These are phyloP conservation scores for Oryzias curvinotus DNA, from an alignment of 2,113 vertebrate genomes.

Conservation along the genomic window DNA sequence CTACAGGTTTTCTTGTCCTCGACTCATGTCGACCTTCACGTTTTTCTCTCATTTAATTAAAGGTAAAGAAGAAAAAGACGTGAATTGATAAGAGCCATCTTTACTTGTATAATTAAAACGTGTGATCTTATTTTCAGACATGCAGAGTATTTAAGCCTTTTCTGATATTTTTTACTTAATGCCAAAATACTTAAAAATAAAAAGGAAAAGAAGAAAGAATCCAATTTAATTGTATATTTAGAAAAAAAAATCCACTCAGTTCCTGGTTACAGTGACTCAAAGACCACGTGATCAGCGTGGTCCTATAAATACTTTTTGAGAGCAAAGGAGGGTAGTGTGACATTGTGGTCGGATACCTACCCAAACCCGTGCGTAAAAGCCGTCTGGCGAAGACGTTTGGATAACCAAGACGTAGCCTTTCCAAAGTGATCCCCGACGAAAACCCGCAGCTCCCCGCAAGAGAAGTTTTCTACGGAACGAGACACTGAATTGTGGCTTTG, in stretches of 20 bases:
- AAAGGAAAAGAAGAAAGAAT: neutral
- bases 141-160: no score
- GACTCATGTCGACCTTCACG: no score
- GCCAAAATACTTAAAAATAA: neutral
- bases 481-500: constrained; percentile 22
- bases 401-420: constrained; percentile 30
- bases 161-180: neutral
- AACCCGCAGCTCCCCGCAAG: constrained; percentile 10
- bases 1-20: no score
- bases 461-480: neutral
- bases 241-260: constrained; percentile 38
- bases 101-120: no score
- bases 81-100: no score
- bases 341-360: constrained; percentile 63
- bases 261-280: constrained; percentile 74
- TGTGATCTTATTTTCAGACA: no score
- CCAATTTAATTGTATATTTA: constrained; percentile 5
- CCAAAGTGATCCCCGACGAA: constrained; percentile 9
- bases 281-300: constrained; percentile 73
- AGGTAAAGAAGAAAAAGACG: no score
- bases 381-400: constrained; percentile 32
- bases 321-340: constrained; percentile 68
- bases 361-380: constrained; percentile 61
- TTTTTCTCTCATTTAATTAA: no score
- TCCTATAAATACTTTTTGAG: constrained; percentile 80